Evolutionary conservation across 1,140 invertebrate species (phyloP).

Genomic region (Neodiprion pinetum): DNA sequence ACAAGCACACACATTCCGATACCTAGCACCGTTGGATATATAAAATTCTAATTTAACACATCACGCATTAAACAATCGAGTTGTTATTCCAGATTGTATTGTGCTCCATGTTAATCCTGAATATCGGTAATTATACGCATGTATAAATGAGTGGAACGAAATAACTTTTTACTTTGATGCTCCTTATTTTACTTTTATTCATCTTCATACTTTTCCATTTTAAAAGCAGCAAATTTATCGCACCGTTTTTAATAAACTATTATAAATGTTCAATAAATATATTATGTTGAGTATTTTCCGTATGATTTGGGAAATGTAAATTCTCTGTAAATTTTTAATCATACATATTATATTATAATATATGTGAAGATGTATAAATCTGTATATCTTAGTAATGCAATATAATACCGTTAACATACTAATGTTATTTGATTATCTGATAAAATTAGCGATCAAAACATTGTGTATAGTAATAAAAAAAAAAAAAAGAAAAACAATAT

Average conservation of each 20-base stretch:
- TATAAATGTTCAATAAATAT: too few species aligned
- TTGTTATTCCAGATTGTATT: not conserved
- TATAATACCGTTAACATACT: not conserved
- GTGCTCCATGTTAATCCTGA: not conserved
- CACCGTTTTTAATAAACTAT: too few species aligned
- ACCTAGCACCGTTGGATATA: not conserved
- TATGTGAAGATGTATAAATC: not conserved
- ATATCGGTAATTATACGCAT: not conserved
- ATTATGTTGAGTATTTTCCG: not conserved
- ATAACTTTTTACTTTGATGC: not conserved
- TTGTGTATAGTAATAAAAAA: slow-evolving; percentile 5
- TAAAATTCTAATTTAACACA: not conserved
- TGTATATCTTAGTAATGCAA: not conserved
- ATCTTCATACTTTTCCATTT: too few species aligned
- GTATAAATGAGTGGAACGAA: not conserved
- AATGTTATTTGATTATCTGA: not conserved
- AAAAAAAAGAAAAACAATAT: not conserved
- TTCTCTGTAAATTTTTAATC: not conserved
- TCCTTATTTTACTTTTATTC: too few species aligned
- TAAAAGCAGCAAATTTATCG: too few species aligned
- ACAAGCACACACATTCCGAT: slow-evolving; percentile 7
- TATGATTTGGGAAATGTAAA: not conserved
- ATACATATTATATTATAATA: not conserved
- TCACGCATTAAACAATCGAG: not conserved
- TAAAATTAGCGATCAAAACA: not conserved